Evolutionary conservation across 2,113 vertebrate species (phyloP), one percentile per base, ranked within the genome.

Genomic region (Eurystomus gularis): DNA sequence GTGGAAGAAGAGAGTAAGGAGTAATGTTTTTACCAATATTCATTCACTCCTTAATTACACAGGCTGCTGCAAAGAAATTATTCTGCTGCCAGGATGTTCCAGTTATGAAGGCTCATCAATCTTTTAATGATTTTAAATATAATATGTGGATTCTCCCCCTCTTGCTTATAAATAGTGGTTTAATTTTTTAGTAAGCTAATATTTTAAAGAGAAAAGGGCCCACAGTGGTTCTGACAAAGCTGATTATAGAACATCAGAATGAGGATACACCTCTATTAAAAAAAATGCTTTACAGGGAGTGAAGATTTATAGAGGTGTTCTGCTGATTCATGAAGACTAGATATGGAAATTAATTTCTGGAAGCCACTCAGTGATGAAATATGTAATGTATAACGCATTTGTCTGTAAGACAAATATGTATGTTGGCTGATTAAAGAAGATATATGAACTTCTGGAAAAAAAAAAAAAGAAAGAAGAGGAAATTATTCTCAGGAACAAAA

Each of bases 271-370:
- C 62, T 86, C 57, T 62, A 48, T 68, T 82, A 33, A 88, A 87
- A 61, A 92, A 48, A 39, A 52, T 15, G 37, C 42, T 88, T 91
- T 72, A n/a, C 28, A 81, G 20, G 21, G 58, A 72, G 37, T 48
- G n/a, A 93, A 93, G 91, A 97, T 94, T 95, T 96, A 96, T 77
- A 88, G 91, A 75, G 40, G 60, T 60, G 29, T 88, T 83, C 64
- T 96, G 90, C 80, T 95, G 96, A 97, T 95, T 95, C 89, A 96
- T 93, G 85, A 92, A 88, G 72, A 90, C 52, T 35, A 87, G 83
- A 75, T 90, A 86, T 65, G 75, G 76, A 96, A 96, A 96, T 96
- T 89, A 70, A 93, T 95, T 94, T 94, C 82, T 91, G 82, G 72
- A 94, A 97, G 86, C 52, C 73, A 93, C 48, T 91, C 92, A 86